Percentiles rank a stretch among this genome's conserved stretches.
phyloP scores from a whole-genome alignment of 2,888 invertebrate species.

The Meta bourneti region DNA sequence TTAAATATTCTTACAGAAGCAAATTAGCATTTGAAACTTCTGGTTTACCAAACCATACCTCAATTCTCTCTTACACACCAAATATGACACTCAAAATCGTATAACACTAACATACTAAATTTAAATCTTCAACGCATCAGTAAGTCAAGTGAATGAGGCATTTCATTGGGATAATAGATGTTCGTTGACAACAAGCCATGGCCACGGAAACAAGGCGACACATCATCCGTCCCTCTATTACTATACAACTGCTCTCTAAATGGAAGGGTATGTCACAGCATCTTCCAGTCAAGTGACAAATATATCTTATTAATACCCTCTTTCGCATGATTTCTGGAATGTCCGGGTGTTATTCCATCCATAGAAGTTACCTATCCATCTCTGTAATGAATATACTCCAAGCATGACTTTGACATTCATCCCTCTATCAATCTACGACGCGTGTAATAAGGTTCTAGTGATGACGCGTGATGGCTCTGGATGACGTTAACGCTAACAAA shows the following conservation, averaged over 20 bases:
- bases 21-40: no score
- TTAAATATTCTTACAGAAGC: no score
- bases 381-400: constrained; percentile 26
- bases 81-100: no score
- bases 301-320: constrained; percentile 12
- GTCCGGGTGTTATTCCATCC: constrained; percentile 26
- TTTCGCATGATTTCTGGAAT: neutral
- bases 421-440: constrained; percentile 34
- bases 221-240: neutral
- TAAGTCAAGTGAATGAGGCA: neutral
- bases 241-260: neutral
- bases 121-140: neutral
- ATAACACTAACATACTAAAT: neutral
- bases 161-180: neutral
- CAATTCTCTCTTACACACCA: no score
- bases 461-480: neutral
- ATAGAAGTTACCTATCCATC: constrained; percentile 22
- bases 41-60: no score
- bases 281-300: constrained; percentile 7
- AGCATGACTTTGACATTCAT: constrained; percentile 21
- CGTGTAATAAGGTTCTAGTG: neutral
- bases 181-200: neutral
- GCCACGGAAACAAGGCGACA: neutral
- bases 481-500: neutral
- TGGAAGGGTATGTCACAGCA: neutral